phyloP scores from a whole-genome alignment of 2,888 invertebrate genomes.

The Gari tellinella region DNA sequence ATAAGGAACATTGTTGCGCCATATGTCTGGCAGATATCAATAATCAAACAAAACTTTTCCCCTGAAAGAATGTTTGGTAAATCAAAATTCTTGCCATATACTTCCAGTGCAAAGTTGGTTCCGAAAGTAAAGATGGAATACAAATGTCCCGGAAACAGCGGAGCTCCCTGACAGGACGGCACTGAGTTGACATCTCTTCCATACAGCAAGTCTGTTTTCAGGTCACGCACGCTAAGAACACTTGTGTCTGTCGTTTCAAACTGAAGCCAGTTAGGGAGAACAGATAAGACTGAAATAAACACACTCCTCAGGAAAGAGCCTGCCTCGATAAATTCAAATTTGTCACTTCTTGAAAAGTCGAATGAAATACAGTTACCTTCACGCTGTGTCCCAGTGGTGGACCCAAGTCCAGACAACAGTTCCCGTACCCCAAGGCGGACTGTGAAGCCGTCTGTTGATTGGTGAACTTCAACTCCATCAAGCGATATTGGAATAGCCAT shows the following conservation, averaged over 20 bases:
- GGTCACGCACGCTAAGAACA: slow-evolving; percentile 6
- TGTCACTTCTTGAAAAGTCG: slow-evolving; percentile 8
- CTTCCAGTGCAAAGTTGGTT: slow-evolving; percentile 21
- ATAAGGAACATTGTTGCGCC: slow-evolving; percentile 42
- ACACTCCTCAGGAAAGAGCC: slow-evolving; percentile 9
- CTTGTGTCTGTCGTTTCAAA: background rate
- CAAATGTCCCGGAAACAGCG: slow-evolving; percentile 18
- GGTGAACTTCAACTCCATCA: slow-evolving; percentile 4
- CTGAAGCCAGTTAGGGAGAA: slow-evolving; percentile 11
- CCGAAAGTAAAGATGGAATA: slow-evolving; percentile 36
- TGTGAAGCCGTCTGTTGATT: background rate
- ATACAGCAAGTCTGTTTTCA: slow-evolving; percentile 14
- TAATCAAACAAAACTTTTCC: slow-evolving; percentile 37
- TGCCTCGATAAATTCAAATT: slow-evolving; percentile 6
- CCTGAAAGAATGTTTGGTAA: slow-evolving; percentile 20
- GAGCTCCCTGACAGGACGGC: slow-evolving; percentile 31
- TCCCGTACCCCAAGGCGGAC: too few relatives aligned
- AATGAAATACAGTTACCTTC: slow-evolving; percentile 8
- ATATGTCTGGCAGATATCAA: slow-evolving; percentile 44
- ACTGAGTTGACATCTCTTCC: slow-evolving; percentile 9
- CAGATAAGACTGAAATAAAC: slow-evolving; percentile 1
- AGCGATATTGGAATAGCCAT: slow-evolving; percentile 9
- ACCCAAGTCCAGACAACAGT: too few relatives aligned
- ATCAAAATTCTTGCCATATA: slow-evolving; percentile 27
- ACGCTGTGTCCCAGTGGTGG: too few relatives aligned